phyloP scores from a whole-genome alignment of 2,113 vertebrate species.

The Egretta garzetta region DNA sequence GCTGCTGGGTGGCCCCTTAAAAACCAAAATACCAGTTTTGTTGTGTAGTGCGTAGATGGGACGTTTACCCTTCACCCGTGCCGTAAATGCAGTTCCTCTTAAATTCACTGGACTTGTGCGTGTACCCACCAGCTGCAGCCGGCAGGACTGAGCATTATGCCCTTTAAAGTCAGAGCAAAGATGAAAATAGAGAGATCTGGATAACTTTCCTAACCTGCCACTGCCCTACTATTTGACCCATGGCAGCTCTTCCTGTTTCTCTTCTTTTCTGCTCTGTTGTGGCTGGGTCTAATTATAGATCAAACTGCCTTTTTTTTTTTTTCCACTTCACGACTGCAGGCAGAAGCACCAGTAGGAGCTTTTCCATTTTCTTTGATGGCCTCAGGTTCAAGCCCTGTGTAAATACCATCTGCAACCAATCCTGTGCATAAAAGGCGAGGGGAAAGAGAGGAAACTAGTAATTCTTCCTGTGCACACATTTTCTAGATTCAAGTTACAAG shows the following conservation, averaged over 20 bases:
- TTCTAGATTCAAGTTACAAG: conserved; percentile 24
- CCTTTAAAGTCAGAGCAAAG: neutral
- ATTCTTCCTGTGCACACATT: conserved; percentile 6
- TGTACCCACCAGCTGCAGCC: neutral
- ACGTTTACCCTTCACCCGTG: neutral
- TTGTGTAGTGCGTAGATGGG: neutral
- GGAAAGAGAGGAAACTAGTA: conserved; percentile 1
- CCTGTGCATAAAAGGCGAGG: neutral
- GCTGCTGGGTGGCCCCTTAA: neutral
- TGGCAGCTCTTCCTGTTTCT: conserved; percentile 36
- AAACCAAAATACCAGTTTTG: neutral
- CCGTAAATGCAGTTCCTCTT: neutral
- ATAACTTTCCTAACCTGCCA: conserved; percentile 23
- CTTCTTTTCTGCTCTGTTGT: conserved; percentile 21
- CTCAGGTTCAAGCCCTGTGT: conserved; percentile 38
- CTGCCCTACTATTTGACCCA: conserved; percentile 29
- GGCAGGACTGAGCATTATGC: neutral
- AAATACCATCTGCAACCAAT: conserved; percentile 67
- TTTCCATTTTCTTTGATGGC: conserved; percentile 52
- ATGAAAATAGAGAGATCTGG: neutral
- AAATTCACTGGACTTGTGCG: neutral
- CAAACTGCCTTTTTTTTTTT: conserved; percentile 17
- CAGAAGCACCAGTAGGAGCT: conserved; percentile 32
- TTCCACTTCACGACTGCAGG: neutral
- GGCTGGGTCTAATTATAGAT: conserved; percentile 62